Conservation (phyloP, 2,888 invertebrate species). For the Pterostichus niger region DNA sequence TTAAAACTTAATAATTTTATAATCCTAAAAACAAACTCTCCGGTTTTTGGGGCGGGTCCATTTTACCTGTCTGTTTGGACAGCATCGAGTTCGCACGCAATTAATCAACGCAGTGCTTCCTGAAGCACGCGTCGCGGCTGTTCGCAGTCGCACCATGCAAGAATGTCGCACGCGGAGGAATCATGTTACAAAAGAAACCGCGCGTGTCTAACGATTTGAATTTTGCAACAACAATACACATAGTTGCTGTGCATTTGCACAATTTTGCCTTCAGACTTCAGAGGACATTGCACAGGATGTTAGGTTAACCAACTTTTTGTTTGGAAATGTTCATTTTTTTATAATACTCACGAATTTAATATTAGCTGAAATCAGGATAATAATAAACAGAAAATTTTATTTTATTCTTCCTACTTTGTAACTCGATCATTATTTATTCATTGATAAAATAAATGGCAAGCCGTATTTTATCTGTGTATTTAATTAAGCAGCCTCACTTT, state of each 20-base stretch:
- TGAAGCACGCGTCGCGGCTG: slow-evolving; percentile 13
- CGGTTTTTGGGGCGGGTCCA: not conserved
- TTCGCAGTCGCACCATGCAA: not conserved
- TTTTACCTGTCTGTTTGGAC: slow-evolving; percentile 19
- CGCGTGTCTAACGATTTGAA: slow-evolving; percentile 23
- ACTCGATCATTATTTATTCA: no score
- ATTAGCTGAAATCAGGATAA: no score
- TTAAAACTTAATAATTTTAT: not conserved
- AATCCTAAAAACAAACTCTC: not conserved
- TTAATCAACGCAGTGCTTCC: slow-evolving; percentile 7
- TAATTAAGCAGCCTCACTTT: no score
- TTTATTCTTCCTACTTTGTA: no score
- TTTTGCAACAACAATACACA: not conserved
- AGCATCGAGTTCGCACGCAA: slow-evolving; percentile 11
- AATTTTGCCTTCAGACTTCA: not conserved
- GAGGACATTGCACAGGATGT: slow-evolving; percentile 1
- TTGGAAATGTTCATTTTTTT: no score
- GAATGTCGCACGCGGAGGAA: not conserved
- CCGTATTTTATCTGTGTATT: no score
- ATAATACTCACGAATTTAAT: no score
- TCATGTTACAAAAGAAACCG: slow-evolving; percentile 8
- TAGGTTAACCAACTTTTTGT: not conserved
- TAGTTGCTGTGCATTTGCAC: slow-evolving; percentile 7
- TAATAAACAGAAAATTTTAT: no score
- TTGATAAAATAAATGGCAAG: no score